Percentiles rank a stretch among this genome's conserved stretches.
These are phyloP conservation scores for Chunga burmeisteri DNA, from an alignment of 2,113 vertebrate genomes.

Conservation along the genomic window DNA sequence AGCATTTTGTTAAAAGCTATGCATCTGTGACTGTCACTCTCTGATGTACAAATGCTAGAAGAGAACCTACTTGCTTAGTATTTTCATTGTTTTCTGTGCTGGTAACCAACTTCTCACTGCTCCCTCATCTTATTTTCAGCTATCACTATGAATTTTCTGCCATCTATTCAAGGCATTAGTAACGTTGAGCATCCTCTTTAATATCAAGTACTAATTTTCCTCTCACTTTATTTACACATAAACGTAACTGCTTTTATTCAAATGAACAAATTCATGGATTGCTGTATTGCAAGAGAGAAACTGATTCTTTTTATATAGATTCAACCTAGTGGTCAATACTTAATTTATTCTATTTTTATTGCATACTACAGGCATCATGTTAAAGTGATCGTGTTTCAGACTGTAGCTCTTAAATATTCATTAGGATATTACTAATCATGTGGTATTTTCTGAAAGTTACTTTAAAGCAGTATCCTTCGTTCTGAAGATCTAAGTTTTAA, in stretches of 20 bases:
- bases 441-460: neutral
- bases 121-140: neutral
- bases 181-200: neutral
- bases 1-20: neutral
- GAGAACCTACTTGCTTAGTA: neutral
- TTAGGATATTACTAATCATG: neutral
- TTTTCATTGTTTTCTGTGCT: neutral
- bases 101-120: neutral
- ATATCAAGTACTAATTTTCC: neutral
- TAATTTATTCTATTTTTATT: neutral
- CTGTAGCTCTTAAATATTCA: neutral
- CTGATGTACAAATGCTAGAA: neutral
- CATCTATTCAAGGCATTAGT: neutral
- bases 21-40: neutral
- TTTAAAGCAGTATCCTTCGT: neutral
- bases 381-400: neutral
- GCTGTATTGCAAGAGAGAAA: neutral
- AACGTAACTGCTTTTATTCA: neutral
- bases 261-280: neutral
- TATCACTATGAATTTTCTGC: neutral
- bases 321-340: neutral
- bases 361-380: neutral
- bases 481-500: neutral
- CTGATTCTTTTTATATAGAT: neutral
- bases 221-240: neutral